Evolutionary conservation across 2,113 vertebrate genomes (phyloP).

Genomic region (Mystacornis crossleyi): DNA sequence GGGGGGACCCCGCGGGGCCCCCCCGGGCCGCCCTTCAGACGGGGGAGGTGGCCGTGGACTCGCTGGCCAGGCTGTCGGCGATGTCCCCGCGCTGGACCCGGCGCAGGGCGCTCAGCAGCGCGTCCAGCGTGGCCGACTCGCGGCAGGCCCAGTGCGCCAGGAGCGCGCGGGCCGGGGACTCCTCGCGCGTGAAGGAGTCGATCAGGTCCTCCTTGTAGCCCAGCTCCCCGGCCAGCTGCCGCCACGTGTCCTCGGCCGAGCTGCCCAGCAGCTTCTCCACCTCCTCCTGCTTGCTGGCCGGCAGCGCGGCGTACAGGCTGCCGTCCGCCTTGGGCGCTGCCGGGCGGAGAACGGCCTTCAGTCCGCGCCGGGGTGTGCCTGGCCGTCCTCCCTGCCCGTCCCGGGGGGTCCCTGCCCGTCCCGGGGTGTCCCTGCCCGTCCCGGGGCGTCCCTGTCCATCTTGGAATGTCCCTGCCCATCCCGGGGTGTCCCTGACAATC

Average conservation of each 20-base stretch:
- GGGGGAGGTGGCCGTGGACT: too few species aligned
- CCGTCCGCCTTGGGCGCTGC: conserved; percentile 85
- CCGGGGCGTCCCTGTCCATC: too few species aligned
- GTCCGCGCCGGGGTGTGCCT: not conserved
- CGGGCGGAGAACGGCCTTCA: rapidly evolving
- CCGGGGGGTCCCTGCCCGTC: too few species aligned
- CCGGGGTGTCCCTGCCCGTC: not conserved
- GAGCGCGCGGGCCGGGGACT: conserved; percentile 84
- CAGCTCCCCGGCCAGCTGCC: conserved; percentile 87
- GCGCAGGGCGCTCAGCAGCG: conserved; percentile 86
- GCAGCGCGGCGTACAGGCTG: conserved; percentile 74
- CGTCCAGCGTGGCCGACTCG: conserved; percentile 88
- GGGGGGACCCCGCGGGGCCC: too few species aligned
- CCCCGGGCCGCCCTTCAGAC: too few species aligned
- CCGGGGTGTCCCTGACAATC: rapidly evolving
- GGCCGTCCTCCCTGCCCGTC: too few species aligned
- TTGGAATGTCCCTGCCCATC: not conserved
- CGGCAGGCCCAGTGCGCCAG: conserved; percentile 88
- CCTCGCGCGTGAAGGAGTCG: conserved; percentile 85
- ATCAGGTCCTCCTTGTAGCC: conserved; percentile 92
- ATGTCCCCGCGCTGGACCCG: conserved; percentile 91
- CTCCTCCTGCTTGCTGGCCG: conserved; percentile 87
- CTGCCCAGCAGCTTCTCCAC: conserved; percentile 90
- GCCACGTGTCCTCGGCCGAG: conserved; percentile 87
- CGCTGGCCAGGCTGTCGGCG: conserved; percentile 85